Evolutionary conservation across 2,797 vertebrate genomes (phyloP), one percentile per base, ranked within the genome.

Genomic region (Anabacerthia variegaticeps): DNA sequence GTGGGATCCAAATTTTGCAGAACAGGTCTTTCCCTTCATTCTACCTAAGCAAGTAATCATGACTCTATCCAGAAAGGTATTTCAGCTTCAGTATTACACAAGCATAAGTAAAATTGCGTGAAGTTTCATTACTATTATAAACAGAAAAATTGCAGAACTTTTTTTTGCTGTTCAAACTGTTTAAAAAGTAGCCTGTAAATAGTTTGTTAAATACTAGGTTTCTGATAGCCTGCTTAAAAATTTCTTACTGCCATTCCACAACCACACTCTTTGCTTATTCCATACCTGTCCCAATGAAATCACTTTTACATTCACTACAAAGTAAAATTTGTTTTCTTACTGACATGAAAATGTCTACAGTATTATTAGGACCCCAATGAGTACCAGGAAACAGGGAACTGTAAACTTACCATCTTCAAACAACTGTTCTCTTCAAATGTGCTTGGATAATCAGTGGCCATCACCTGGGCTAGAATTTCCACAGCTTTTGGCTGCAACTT

Each of bases 401-500:
- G 66, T n/a, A 95, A 49, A 90, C 96, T 90, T 93, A 99, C 99
- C 98, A 98, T 56, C 96, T 99, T 99, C 63, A 99, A 98, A 93
- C 98, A 95, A 85, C 99, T 99, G 59, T 99, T 98, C 51, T 98
- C 99, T 56, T 99, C 96, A 97, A 99, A 99, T 1, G 99, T 97
- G 91, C 98, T 98, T 52, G 97, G 59, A 5, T 98, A 95, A 97
- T 99, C 99, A 1, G 99, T 99, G 94, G 97, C 94, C 99, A 99
- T 99, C 97, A 99, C 99, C 92, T 99, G 99, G 41, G 99, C 99
- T 83, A 99, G 37, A 73, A 99, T 99, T 98, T 99, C 99, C 86
- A 99, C 99, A 7, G 99, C 99, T 97, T 98, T 98, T 16, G 90
- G 51, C 92, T 99, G 97, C 86, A 99, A 96, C 7, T 94, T 95